phyloP scores from a whole-genome alignment of 2,888 invertebrate species.

The Tiliacea citrago region DNA sequence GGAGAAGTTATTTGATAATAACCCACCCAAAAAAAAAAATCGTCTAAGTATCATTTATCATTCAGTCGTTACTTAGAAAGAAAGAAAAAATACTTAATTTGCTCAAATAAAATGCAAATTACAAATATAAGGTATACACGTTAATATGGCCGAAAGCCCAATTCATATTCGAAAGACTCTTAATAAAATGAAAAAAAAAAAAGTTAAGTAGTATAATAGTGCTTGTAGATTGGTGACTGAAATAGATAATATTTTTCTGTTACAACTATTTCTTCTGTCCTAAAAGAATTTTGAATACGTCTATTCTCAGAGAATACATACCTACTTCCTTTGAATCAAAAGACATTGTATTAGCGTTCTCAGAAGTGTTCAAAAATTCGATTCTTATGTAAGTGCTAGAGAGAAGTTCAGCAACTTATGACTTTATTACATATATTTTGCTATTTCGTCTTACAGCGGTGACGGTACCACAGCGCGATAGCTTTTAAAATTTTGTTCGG shows the following conservation, averaged over 20 bases:
- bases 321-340: conserved; percentile 10
- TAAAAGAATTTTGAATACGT: background rate
- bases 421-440: conserved; percentile 52
- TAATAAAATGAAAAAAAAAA: background rate
- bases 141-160: background rate
- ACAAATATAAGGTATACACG: background rate
- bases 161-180: no score
- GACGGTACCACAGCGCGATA: conserved; percentile 14
- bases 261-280: no score
- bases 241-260: background rate
- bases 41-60: no score
- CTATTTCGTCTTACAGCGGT: conserved; percentile 23
- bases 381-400: conserved; percentile 28
- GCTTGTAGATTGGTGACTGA: background rate
- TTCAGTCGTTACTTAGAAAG: no score
- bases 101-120: background rate
- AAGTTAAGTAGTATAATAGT: background rate
- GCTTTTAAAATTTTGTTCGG: conserved; percentile 54
- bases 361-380: conserved; percentile 31
- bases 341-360: background rate
- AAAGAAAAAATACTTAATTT: background rate
- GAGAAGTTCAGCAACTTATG: conserved; percentile 25
- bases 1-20: no score
- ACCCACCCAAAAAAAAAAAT: no score
- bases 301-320: background rate